A percentile compares a stretch with the other conserved stretches of the same genome.
These are phyloP conservation scores for Mellivora capensis DNA, from an alignment of 2,113 vertebrate species.

Conservation along the genomic window DNA sequence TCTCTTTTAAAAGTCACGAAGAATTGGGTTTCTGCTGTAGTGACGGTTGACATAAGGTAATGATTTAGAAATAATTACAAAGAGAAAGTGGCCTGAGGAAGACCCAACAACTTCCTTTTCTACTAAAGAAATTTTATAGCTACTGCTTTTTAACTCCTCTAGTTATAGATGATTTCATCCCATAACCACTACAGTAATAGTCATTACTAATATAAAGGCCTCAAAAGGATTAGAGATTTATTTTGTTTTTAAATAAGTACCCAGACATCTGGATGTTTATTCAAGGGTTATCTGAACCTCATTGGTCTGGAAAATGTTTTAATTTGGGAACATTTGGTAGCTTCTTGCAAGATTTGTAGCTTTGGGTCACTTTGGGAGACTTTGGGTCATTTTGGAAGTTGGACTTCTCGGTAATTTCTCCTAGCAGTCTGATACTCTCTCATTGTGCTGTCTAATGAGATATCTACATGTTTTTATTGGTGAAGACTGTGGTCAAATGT, in stretches of 20 bases:
- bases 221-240: neutral
- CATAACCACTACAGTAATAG: neutral
- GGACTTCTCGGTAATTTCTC: neutral
- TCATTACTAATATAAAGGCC: neutral
- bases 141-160: neutral
- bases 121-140: neutral
- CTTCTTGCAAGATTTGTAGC: neutral
- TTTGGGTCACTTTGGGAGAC: neutral
- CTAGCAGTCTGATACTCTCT: neutral
- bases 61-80: constrained; percentile 34
- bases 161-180: neutral
- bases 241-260: neutral
- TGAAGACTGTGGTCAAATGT: neutral
- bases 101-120: neutral
- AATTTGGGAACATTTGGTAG: neutral
- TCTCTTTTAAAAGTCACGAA: constrained; percentile 10
- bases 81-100: neutral
- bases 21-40: constrained; percentile 4
- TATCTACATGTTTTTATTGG: neutral
- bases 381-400: neutral
- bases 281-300: constrained; percentile 1
- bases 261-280: constrained; percentile 1
- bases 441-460: neutral
- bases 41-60: neutral
- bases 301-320: neutral